Evolutionary conservation across 2,888 invertebrate species (phyloP), one percentile per base, ranked within the genome.

Genomic region (Helicoverpa assulta): DNA sequence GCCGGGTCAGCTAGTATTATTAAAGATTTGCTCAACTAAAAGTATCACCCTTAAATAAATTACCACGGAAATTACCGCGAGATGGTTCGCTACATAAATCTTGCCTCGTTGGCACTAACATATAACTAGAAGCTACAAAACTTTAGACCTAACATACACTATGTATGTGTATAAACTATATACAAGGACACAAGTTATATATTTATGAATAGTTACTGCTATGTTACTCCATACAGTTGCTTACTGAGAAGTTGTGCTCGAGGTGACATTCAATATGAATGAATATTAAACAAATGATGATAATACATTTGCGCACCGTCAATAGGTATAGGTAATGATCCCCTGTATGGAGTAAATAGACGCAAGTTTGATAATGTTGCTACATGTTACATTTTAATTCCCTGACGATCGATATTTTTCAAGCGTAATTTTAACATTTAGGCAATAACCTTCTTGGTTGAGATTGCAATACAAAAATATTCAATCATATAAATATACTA

Each of bases 91-190:
- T 78, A 79, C 57, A 61, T 57, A 61, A 57, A 71, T 56, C 64
- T 80, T 73, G 81, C 83, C 83, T 83, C 83, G 67, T 75, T 73
- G 70, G 73, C 70, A 81, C 73, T 81, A 80, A 67, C 18, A 67
- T 66, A 63, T 53, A 73, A 71, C 81, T 83, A 81, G 26, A 65
- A 73, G 76, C 81, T 82, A 82, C 71, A 72, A 74, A 83, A 75
- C 61, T 57, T 75, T 75, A 77, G 54, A 70, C 14, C 81, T 80
- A 81, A 81, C 79, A 69, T 77, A 83, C 84, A 67, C 66, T 52
- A 70, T 54, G 69, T 72, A 68, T 73, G 70, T 70, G 56, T 72
- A 70, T 51, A 57, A 59, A 73, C 56, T 81, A 84, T 83, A 68
- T 80, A 84, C 84, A 82, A 79, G 70, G 60, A 79, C 70, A 73